A percentile compares a stretch with the other conserved stretches of the same genome.
Conservation (phyloP, 2,113 vertebrate species). For the Colinus virginianus region DNA sequence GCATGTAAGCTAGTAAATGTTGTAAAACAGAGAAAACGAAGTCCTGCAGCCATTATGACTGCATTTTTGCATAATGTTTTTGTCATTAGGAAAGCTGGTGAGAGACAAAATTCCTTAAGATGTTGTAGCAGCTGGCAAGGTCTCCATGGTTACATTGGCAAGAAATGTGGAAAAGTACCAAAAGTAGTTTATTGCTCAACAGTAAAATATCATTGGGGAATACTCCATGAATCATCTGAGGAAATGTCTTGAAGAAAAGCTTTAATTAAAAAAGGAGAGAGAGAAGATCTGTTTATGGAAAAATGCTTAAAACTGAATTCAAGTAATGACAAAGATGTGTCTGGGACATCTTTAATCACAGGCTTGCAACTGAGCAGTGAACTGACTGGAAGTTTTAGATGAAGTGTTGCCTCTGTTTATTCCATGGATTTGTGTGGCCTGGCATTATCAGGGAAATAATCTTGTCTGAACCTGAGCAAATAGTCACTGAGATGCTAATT, state of each 20-base stretch:
- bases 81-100: neutral
- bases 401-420: neutral
- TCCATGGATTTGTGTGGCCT: neutral
- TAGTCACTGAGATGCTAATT: neutral
- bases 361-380: neutral
- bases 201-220: neutral
- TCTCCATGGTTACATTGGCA: constrained; percentile 33
- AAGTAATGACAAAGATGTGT: neutral
- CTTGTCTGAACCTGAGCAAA: neutral
- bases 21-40: neutral
- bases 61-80: neutral
- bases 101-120: constrained; percentile 9
- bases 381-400: neutral
- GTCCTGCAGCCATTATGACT: neutral
- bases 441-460: constrained; percentile 16
- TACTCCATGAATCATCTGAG: neutral
- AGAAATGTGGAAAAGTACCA: neutral
- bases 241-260: neutral
- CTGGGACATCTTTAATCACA: neutral
- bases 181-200: neutral
- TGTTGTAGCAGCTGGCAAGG: constrained; percentile 21
- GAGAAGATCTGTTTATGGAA: neutral
- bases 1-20: neutral
- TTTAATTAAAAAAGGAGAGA: constrained; percentile 2
- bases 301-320: neutral